A percentile compares a stretch with the other conserved stretches of the same genome.
Evolutionary conservation across 2,113 vertebrate species (phyloP).

Genomic region (Esox niger): DNA sequence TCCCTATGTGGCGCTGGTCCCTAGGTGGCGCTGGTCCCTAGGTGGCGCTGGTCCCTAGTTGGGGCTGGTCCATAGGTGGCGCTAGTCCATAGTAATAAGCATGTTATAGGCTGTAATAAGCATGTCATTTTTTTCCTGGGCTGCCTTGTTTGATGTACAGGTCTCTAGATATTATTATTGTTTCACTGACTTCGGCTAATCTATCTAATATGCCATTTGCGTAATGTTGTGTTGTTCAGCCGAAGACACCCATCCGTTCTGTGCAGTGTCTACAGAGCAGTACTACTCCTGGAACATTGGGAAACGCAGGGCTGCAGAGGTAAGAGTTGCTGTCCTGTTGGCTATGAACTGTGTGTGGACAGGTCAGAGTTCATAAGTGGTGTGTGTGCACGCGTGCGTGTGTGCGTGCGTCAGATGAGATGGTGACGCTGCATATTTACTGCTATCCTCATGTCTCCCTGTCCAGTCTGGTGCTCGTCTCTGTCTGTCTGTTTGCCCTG

Average conservation of each 20-base stretch:
- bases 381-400: slow-evolving; percentile 9
- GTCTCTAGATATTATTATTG: no score
- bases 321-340: slow-evolving; percentile 59
- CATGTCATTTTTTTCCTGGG: no score
- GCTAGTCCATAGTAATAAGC: no score
- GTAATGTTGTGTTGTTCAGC: slow-evolving; percentile 54
- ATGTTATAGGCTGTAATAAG: no score
- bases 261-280: slow-evolving; percentile 88
- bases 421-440: slow-evolving; percentile 43
- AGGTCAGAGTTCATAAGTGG: background rate
- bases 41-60: no score
- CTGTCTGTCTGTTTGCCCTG: slow-evolving; percentile 22
- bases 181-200: background rate
- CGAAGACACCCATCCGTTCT: slow-evolving; percentile 88
- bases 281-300: slow-evolving; percentile 98
- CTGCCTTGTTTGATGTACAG: no score
- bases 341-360: background rate
- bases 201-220: slow-evolving; percentile 5
- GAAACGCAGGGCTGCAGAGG: slow-evolving; percentile 94
- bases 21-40: no score
- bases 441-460: slow-evolving; percentile 43
- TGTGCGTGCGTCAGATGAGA: no score
- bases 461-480: slow-evolving; percentile 32
- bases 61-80: no score
- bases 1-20: no score